Evolutionary conservation across 2,113 vertebrate genomes (phyloP), one percentile per base, ranked within the genome.

Genomic region (Colaptes auratus): DNA sequence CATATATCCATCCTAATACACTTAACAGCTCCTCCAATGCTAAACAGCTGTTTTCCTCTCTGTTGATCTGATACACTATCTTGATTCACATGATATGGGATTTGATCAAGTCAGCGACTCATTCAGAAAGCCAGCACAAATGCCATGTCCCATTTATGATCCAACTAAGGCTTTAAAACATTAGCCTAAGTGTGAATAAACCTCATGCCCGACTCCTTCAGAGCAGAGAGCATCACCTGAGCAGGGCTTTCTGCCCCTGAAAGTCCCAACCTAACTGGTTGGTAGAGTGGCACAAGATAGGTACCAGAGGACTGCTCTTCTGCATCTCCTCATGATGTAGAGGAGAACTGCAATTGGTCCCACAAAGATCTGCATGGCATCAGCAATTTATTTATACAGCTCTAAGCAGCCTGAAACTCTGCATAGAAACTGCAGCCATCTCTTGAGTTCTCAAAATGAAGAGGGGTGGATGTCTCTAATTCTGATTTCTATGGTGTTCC

Each of bases 401-500:
- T 91, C 73, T 14, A 81, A 44, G 69, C 46, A 0, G 76, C 67
- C 73, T 94, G 73, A 91, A 94, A 81, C 65, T 93, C 83, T 69
- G 88, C 93, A 86, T 19, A 91, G 95, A 94, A 94, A 81, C 85
- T 75, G 85, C 88, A 95, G 90, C 65, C 91, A 91, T 80, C 63
- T 69, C 87, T 76, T 64, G 74, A 96, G 91, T 70, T 94, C 81
- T 89, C 80, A 82, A 88, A 48, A 48, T 70, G 86, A 90, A 81
- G 58, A 72, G 86, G 69, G 70, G 55, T 90, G 76, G 70, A 72
- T 95, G 88, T 58, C 90, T 95, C 94, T 61, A 83, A 81, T 86
- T 81, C 95, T 59, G 82, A 95, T 90, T 88, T 82, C 58, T 70
- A n/a, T 58, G 85, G 91, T 88, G 93, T 83, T 96, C 95, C 88